Conservation (phyloP, 2,113 vertebrate species). For the Mesembrinibis cayennensis region DNA sequence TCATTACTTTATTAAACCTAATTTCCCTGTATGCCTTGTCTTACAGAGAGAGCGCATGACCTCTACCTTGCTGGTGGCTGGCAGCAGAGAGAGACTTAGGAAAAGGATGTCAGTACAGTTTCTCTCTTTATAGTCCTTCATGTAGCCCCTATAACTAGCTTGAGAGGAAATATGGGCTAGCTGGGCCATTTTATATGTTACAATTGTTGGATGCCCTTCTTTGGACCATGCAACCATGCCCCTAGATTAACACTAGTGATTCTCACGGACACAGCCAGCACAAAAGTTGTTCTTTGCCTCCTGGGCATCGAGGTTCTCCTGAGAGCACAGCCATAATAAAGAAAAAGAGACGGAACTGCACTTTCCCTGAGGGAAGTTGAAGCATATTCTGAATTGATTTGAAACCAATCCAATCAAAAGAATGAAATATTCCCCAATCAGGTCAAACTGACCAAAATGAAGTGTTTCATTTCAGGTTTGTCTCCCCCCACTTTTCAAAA, state of each 20-base stretch:
- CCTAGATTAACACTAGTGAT: background rate
- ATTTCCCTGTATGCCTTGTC: background rate
- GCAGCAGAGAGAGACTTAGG: background rate
- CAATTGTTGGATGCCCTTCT: background rate
- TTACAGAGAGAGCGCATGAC: rapidly evolving
- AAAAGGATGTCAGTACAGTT: background rate
- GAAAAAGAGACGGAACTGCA: background rate
- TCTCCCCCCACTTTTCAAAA: background rate
- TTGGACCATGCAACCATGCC: background rate
- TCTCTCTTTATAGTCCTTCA: background rate
- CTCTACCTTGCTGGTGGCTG: background rate
- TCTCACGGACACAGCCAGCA: background rate
- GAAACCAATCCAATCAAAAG: constrained; percentile 46
- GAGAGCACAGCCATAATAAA: background rate
- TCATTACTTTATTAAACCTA: background rate
- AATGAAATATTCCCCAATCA: background rate
- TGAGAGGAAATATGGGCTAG: background rate
- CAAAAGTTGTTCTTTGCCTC: background rate
- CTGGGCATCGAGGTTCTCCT: background rate
- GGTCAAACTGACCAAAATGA: constrained; percentile 59
- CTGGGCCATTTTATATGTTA: background rate
- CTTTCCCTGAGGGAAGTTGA: background rate
- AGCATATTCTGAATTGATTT: background rate
- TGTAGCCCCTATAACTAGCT: background rate
- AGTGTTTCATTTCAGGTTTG: constrained; percentile 59